Base-by-base conservation (phyloP, 2,113 vertebrate genomes). In the Hydrochoerus hydrochaeris region DNA sequence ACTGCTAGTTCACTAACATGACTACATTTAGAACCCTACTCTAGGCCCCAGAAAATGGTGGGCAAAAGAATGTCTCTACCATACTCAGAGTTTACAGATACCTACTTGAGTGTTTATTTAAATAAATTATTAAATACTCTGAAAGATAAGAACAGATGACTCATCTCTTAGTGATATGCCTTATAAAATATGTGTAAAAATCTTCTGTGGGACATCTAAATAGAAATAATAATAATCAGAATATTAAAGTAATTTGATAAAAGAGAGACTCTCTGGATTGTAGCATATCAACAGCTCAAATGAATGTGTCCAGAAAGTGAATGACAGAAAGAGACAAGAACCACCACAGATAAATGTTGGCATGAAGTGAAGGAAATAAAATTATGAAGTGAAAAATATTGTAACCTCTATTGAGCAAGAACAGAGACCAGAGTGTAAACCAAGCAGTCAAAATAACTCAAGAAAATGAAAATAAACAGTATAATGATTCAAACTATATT, bases 281-380 rank as follows among this genome's bases (percentile, higher is more conserved):
- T 30, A 49, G 16, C 32, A 24, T 5, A 12, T 49, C 17, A 6
- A 5, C 6, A 10, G 7, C 38, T 38, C 52, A 5, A 7, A 0
- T 38, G 71, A 26, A 38, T 32, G 16, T 16, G 0, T 13, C n/a
- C 20, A 85, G 67, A n/a, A 80, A 26, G 16, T 6, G n/a, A 30
- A 11, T 4, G 11, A 63, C 17, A 28, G 9, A 71, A 30, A 52
- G 28, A 7, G 44, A 67, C 11, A 44, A 92, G 11, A 83, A 62
- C n/a, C 81, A 32, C 87, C 6, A 17, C 26, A 94, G 69, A 65
- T 24, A 60, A 80, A 8, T 54, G 9, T 75, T 65, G 24, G 7
- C 28, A 67, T 38, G 44, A 67, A 57, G 28, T 35, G 30, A 30
- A 90, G 24, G 17, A 94, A 82, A 82, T 3, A 65, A 65, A 49